Conservation (phyloP, 2,888 invertebrate genomes). For the Actias luna region DNA sequence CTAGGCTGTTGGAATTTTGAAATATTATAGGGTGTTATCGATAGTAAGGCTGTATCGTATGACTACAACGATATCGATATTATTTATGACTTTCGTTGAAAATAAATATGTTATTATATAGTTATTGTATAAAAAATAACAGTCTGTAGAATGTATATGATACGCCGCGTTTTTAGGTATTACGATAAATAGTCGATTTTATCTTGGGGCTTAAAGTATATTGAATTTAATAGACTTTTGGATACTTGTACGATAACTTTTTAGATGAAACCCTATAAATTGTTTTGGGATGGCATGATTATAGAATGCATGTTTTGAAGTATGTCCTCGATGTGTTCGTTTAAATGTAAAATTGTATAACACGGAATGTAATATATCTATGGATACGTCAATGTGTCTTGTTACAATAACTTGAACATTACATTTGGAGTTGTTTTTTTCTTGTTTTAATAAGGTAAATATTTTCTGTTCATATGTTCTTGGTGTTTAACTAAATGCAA, state of each 20-base stretch:
- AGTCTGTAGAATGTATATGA: no score
- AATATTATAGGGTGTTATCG: neutral
- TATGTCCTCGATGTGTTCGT: neutral
- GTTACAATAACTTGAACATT: neutral
- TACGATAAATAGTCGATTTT: neutral
- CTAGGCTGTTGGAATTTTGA: neutral
- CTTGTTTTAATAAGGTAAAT: neutral
- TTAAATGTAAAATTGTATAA: neutral
- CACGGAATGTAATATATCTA: neutral
- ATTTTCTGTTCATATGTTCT: neutral
- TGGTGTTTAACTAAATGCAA: neutral
- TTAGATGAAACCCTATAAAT: neutral
- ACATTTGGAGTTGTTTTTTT: neutral
- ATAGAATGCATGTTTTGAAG: neutral
- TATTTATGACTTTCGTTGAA: neutral
- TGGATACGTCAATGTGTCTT: neutral
- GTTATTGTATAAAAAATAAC: no score
- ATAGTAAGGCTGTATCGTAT: neutral
- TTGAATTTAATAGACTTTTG: neutral
- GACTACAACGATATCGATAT: neutral
- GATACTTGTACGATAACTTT: neutral
- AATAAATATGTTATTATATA: neutral
- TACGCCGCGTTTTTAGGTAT: neutral
- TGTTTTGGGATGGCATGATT: constrained; percentile 1
- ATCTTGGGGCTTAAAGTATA: neutral